phyloP scores from a whole-genome alignment of 1,140 invertebrate species.

The Sitobion miscanthi region DNA sequence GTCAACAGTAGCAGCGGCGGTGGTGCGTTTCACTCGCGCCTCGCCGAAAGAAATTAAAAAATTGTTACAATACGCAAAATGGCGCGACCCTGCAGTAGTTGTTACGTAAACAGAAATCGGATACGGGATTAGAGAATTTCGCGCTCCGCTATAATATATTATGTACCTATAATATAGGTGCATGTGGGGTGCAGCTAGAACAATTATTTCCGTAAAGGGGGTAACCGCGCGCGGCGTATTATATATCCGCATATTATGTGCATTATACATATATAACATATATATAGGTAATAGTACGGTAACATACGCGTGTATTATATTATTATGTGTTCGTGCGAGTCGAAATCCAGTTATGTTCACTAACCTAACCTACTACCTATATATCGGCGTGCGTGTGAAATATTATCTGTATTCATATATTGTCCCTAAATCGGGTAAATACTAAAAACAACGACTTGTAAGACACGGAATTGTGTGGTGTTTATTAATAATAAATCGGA shows the following conservation, averaged over 20 bases:
- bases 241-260: not conserved
- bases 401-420: not conserved
- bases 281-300: not conserved
- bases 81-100: not conserved
- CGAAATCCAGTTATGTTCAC: constrained; percentile 15
- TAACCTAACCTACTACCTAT: not conserved
- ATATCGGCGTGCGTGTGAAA: not conserved
- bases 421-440: not conserved
- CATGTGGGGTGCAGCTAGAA: not conserved
- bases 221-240: not conserved
- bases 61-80: constrained; percentile 53
- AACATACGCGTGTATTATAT: not conserved
- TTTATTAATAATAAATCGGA: not conserved
- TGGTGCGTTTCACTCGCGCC: not conserved
- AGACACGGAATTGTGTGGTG: not conserved
- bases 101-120: constrained; percentile 57
- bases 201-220: constrained; percentile 23
- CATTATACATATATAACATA: too few species aligned
- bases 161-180: not conserved
- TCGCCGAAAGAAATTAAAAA: constrained; percentile 43
- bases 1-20: not conserved
- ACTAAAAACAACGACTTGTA: not conserved
- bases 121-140: constrained; percentile 54
- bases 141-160: not conserved
- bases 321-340: not conserved